Evolutionary conservation across 2,113 vertebrate species (phyloP).

Genomic region (Sprattus sprattus): DNA sequence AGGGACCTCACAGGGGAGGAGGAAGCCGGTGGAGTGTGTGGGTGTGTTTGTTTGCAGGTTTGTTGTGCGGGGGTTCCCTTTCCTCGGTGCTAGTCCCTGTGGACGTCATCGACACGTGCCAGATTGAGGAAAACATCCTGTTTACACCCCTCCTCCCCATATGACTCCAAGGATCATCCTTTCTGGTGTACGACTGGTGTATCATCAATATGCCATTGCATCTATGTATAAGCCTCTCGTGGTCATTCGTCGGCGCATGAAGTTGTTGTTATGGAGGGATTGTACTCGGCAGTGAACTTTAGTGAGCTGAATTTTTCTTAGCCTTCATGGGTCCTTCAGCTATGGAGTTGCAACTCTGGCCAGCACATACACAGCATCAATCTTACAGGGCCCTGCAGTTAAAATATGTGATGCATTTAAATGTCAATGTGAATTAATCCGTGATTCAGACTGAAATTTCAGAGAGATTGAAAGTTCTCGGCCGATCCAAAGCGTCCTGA

Average conservation of each 20-base stretch:
- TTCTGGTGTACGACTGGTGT: slow-evolving; percentile 13
- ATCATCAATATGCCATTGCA: background rate
- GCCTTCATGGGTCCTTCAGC: background rate
- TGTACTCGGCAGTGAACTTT: background rate
- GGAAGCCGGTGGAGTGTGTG: background rate
- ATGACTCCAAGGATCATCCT: background rate
- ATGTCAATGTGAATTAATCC: no score
- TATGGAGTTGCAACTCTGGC: no score
- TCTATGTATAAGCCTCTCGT: background rate
- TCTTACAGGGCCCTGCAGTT: no score
- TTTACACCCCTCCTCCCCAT: background rate
- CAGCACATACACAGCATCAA: no score
- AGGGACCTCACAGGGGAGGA: background rate
- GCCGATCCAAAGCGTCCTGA: background rate
- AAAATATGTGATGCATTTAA: no score
- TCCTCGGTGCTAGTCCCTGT: background rate
- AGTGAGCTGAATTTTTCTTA: background rate
- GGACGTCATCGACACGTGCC: background rate
- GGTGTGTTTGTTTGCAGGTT: background rate
- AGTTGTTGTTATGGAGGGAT: background rate
- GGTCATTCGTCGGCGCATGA: background rate
- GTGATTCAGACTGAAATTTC: no score
- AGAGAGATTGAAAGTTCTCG: background rate
- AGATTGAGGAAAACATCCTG: slow-evolving; percentile 9
- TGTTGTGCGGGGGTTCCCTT: background rate